These are phyloP conservation scores for Stenichneumon culpator DNA, from an alignment of 2,888 invertebrate genomes.

Conservation along the genomic window DNA sequence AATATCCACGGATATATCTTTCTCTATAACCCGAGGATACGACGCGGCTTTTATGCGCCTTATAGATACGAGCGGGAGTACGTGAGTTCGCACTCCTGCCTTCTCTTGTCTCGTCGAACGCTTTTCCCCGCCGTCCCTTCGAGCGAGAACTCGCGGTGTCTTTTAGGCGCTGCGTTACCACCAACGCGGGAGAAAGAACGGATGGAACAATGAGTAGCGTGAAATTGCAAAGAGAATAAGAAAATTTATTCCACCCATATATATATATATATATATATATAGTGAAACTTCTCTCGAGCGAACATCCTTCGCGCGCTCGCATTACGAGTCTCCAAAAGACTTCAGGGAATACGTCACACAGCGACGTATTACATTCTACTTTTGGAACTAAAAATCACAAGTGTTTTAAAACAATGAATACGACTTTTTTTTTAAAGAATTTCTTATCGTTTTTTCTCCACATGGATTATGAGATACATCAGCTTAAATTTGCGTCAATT, in stretches of 20 bases:
- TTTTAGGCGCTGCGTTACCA: slow-evolving; percentile 16
- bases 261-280: neutral
- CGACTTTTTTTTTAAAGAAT: too few relatives aligned
- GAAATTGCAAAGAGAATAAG: slow-evolving; percentile 39
- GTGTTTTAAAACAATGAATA: too few relatives aligned
- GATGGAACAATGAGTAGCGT: slow-evolving; percentile 39
- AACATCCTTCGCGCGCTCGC: too few relatives aligned
- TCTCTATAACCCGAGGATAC: slow-evolving; percentile 13
- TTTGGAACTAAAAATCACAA: too few relatives aligned
- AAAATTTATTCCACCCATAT: slow-evolving; percentile 19
- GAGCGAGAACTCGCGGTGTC: slow-evolving; percentile 23
- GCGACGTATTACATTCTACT: too few relatives aligned
- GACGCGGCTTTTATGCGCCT: slow-evolving; percentile 37
- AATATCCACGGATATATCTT: slow-evolving; percentile 20
- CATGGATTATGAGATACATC: too few relatives aligned
- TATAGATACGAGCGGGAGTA: slow-evolving; percentile 37
- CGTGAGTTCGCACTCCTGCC: slow-evolving; percentile 22
- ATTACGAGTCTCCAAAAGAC: too few relatives aligned
- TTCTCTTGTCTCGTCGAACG: slow-evolving; percentile 6
- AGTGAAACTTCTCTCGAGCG: too few relatives aligned
- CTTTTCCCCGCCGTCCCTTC: neutral
- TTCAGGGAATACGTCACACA: too few relatives aligned
- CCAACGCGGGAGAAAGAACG: slow-evolving; percentile 3
- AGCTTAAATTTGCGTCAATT: too few relatives aligned
- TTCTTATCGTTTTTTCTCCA: too few relatives aligned